Evolutionary conservation across 2,888 invertebrate genomes (phyloP), one percentile per base, ranked within the genome.

Genomic region (Aphodius granarius): DNA sequence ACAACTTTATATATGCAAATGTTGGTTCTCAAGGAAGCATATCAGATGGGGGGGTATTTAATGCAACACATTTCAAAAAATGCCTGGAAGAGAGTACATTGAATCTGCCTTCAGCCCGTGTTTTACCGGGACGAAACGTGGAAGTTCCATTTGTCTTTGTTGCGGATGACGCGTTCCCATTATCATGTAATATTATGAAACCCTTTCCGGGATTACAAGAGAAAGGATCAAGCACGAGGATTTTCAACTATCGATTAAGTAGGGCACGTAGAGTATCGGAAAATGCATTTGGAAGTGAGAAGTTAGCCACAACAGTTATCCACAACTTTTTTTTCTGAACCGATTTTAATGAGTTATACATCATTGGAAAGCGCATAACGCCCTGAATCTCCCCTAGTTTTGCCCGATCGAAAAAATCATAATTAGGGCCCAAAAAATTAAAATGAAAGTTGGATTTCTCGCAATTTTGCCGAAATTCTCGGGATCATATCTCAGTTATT

Each of bases 41-140:
- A 17, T 66, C 18, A 15, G 66, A 66, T 18, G 66, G 19, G 16
- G 19, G 66, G 2, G 9, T n/a, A 66, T 66, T 66, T 66, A 66
- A 66, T 18, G 66, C n/a, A 66, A 66, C 66, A 66, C n/a, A 17
- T 4, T 66, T 66, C 18, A 66, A 66, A 20, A 66, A 66, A 66
- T 66, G 66, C 13, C 66, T 17, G 3, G 17, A 18, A 18, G 66
- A 66, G 2, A 66, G 18, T 9, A 66, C 66, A 9, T 4, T 66
- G 66, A 9, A 66, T 18, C 66, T 66, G 4, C 19, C 19, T 66
- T 18, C 66, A 9, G 66, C 66, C 18, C 18, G 16, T 16, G 66
- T 9, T 4, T 18, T 66, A 17, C n/a, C 66, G 4, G 66, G n/a
- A 66, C n/a, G 66, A 66, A 66, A 64, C 64, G 15, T 64, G 4